These are phyloP conservation scores for Myotis lucifugus DNA, from an alignment of 2,113 vertebrate species.

Conservation along the genomic window DNA sequence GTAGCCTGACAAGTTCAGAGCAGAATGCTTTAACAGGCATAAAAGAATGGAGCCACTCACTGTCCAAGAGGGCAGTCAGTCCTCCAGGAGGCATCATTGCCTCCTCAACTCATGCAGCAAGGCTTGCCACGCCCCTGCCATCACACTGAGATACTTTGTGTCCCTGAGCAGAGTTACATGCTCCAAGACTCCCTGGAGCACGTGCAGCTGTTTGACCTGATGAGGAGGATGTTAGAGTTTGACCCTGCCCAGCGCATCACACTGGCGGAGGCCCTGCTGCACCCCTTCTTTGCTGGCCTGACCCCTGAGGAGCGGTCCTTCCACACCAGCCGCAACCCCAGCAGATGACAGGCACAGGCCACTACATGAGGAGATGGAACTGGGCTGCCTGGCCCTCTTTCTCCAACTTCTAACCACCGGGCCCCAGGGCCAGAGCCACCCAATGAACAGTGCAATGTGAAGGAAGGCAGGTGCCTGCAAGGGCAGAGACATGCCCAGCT, in stretches of 20 bases:
- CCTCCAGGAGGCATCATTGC: slow-evolving; percentile 16
- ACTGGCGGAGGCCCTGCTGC: slow-evolving; percentile 91
- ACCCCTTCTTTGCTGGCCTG: slow-evolving; percentile 91
- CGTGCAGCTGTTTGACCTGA: slow-evolving; percentile 93
- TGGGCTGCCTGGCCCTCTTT: slow-evolving; percentile 57
- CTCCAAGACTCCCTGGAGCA: slow-evolving; percentile 89
- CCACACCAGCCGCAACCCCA: slow-evolving; percentile 83
- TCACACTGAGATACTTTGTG: slow-evolving; percentile 61
- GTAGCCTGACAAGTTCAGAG: slow-evolving; percentile 16
- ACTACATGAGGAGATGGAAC: not conserved
- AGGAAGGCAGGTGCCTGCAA: slow-evolving; percentile 68
- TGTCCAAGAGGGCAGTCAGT: slow-evolving; percentile 24
- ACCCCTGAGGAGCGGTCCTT: slow-evolving; percentile 85
- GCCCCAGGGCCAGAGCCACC: slow-evolving; percentile 69
- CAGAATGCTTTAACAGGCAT: not conserved
- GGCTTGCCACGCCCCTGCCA: not conserved
- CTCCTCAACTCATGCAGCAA: not conserved
- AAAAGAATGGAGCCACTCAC: not conserved
- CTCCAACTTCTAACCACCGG: slow-evolving; percentile 36
- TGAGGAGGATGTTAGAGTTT: slow-evolving; percentile 94
- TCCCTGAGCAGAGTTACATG: slow-evolving; percentile 91
- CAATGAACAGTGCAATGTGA: slow-evolving; percentile 77
- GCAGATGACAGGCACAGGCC: slow-evolving; percentile 84
- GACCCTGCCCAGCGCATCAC: slow-evolving; percentile 92
- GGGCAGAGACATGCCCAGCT: slow-evolving; percentile 70